Base-by-base conservation (phyloP, 1,140 invertebrate species). In the Meloidogyne floridensis region DNA sequence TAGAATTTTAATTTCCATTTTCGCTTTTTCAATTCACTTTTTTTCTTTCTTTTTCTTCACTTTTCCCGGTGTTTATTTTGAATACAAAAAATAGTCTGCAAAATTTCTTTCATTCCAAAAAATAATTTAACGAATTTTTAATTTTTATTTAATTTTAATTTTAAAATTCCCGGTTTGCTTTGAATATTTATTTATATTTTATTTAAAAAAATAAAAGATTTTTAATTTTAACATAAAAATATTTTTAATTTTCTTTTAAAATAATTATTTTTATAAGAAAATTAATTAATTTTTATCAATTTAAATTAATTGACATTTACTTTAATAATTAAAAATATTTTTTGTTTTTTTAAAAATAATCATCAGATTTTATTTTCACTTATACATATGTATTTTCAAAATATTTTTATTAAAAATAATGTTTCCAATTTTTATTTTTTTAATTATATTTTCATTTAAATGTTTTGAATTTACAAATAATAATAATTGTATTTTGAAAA, bases 401-500 rank as follows among this genome's bases (percentile, higher is more conserved):
- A 65, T 47, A 47, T 47, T 47, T 47, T n/a, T 65, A n/a, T n/a
- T 65, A 65, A 59, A 59, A 65, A n/a, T 13, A 59, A 65, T 65
- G 59, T 18, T 65, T 65, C n/a, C n/a, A 65, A n/a, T 65, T 65
- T 65, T 65, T 65, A 65, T 5, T 65, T 65, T 65, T 65, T 65
- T 65, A 65, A 65, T 32, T 32, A 32, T 65, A 65, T 65, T 65
- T 65, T 65, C 15, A n/a, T 65, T 65, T 18, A 65, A 65, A n/a
- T 65, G 59, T 11, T 65, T 65, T 65, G 59, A 15, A 65, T 3
- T 65, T n/a, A 5, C 3, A 65, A 65, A 65, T 65, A 65, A 59
- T 59, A 59, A 65, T 65, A 65, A 65, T 65, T 65, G 59, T 65
- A n/a, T 65, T n/a, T 65, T 65, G n/a, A 65, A 65, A 65, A 65